Base-by-base conservation (phyloP, 2,797 vertebrate genomes). In the Florisuga fusca region DNA sequence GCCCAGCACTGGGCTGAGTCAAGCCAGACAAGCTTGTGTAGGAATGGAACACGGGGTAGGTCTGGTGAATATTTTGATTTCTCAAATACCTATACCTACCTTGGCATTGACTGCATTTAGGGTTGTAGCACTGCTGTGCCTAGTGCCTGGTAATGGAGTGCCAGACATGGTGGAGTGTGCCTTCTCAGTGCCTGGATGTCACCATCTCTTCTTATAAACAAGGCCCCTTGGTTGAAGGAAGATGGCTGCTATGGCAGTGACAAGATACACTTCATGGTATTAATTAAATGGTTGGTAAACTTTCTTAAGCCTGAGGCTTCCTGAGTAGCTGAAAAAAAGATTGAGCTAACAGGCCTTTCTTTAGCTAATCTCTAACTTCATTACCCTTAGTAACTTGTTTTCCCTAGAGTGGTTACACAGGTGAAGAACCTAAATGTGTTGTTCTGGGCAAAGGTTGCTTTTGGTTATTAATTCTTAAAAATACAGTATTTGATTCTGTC, bases 81-180 rank as follows among this genome's bases (percentile, higher is more conserved):
- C 26, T 86, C 22, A 48, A 15, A 7, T 41, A 18, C 9, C 22
- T 26, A 3, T 36, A 8, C 13, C 68, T 3, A 3, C 31, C 23
- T 18, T 46, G 75, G 41, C 45, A 38, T 6, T 31, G 22, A 43
- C 29, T 51, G 10, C 3, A 1, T 34, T 64, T 33, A 66, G 31
- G 25, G 18, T 59, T 75, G 10, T 46, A 66, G 54, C 45, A 14
- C 23, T 34, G 21, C 54, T 90, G 26, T 71, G 51, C 50, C 50
- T 67, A 4, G 36, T 79, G 7, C 51, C 57, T 77, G 54, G 9
- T 48, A 19, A 14, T 17, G 46, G 27, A 45, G 25, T 34, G 43
- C 34, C 57, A 73, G 66, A 5, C 3, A 0, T 34, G 29, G 19
- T 2, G 2, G 36, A 18, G n/a, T 26, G 54, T 34, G 58, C 3